Evolutionary conservation across 2,113 vertebrate genomes (phyloP).

Genomic region (Mus pahari): DNA sequence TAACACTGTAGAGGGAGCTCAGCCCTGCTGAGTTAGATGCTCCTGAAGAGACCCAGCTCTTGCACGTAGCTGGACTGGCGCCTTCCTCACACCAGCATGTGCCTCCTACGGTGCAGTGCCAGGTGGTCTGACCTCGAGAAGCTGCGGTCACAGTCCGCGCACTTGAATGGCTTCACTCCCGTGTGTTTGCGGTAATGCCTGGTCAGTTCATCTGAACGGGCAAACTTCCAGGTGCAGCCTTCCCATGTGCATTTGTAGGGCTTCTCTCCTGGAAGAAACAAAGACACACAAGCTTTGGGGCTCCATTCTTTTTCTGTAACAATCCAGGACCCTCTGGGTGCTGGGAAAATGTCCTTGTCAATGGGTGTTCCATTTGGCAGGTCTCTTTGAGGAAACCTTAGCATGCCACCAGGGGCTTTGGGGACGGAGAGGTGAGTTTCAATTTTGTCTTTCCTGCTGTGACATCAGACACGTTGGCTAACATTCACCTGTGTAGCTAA

Average conservation of each 20-base stretch:
- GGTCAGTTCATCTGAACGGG: conserved; percentile 98
- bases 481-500: background rate
- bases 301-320: background rate
- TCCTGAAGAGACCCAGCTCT: conserved; percentile 90
- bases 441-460: background rate
- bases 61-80: conserved; percentile 78
- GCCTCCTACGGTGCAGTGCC: conserved; percentile 97
- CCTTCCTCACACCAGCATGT: conserved; percentile 96
- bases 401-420: background rate
- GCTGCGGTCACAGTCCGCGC: conserved; percentile 99
- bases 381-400: background rate
- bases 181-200: conserved; percentile 99
- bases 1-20: conserved; percentile 89
- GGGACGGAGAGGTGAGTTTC: background rate
- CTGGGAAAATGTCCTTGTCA: background rate
- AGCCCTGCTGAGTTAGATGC: conserved; percentile 91
- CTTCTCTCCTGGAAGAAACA: conserved; percentile 94
- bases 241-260: conserved; percentile 99
- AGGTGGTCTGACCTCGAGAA: conserved; percentile 99
- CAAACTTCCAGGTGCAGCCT: conserved; percentile 99
- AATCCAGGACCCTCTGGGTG: background rate
- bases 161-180: conserved; percentile 99
- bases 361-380: background rate
- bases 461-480: background rate
- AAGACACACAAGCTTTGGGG: conserved; percentile 54